Base-by-base conservation (phyloP, 2,888 invertebrate species). In the Eubasilissa splendida region DNA sequence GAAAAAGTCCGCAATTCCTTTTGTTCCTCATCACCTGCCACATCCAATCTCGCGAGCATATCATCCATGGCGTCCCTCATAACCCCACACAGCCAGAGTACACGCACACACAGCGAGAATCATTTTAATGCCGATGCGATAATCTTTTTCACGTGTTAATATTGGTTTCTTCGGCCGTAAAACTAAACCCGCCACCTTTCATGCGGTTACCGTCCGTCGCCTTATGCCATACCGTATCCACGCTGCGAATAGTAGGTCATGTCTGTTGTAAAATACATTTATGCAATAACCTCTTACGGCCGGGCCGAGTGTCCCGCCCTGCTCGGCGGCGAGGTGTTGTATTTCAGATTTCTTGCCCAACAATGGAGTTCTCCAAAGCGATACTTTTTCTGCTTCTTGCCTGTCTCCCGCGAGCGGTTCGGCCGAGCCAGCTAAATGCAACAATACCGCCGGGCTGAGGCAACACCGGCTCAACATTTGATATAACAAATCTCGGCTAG, bases 211-310 rank as follows among this genome's bases (percentile, higher is more conserved):
- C 42, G 14, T 66, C 12, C 9, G 4, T 0, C 33, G 63, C 22
- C 63, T 63, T 31, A 4, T 33, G 31, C 50, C 65, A 14, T 8
- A 22, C 22, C 22, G 22, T 22, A 22, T 63, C 33, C 42, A 31
- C n/a, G n/a, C 50, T 42, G 52, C 14, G 50, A 68, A 68, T 68
- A 68, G 68, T 68, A 10, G 68, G 68, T 68, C 68, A 68, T 14
- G 14, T 68, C 68, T 52, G 68, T 68, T 33, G 50, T 68, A 68
- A 68, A 50, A 68, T 50, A 68, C 68, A 68, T 68, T 68, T 52
- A 68, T 52, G 68, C 68, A 68, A 68, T 50, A 65, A 12, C 12
- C 14, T 68, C 68, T 68, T 68, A 31, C 63, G n/a, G 68, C 68
- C 14, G 68, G n/a, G 52, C n/a, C 33, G 33, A 63, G 63, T 12